phyloP scores from a whole-genome alignment of 2,888 invertebrate genomes.

The Stenolophus ochropezus region DNA sequence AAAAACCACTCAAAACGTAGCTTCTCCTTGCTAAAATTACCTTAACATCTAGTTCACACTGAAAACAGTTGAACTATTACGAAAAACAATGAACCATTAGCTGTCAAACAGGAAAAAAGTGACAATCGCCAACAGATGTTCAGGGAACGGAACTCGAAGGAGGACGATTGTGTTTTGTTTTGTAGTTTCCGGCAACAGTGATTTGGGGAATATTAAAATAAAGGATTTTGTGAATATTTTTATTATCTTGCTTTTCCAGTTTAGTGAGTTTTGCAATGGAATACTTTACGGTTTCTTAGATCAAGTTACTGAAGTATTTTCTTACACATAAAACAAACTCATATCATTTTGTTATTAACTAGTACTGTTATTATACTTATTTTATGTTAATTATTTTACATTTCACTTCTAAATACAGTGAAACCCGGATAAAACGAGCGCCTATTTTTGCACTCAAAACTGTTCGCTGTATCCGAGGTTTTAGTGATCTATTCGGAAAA shows the following conservation, averaged over 20 bases:
- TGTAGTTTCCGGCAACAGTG: conserved; percentile 13
- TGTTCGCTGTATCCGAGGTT: too few relatives aligned
- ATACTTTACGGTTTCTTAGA: neutral
- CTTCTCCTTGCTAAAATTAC: neutral
- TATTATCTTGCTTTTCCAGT: neutral
- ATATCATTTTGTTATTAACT: conserved; percentile 12
- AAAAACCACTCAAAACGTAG: neutral
- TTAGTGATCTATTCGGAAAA: too few relatives aligned
- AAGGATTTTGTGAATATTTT: neutral
- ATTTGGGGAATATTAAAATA: neutral
- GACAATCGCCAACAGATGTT: conserved; percentile 22
- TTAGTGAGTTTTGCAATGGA: neutral
- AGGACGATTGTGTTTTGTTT: neutral
- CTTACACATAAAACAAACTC: neutral
- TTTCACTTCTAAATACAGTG: too few relatives aligned
- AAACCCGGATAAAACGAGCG: too few relatives aligned
- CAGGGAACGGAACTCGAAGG: conserved; percentile 1
- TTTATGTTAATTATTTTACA: too few relatives aligned
- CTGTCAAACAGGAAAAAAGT: neutral
- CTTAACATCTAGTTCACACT: neutral
- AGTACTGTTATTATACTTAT: too few relatives aligned
- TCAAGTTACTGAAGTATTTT: conserved; percentile 6
- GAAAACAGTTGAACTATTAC: neutral
- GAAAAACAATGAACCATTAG: neutral
- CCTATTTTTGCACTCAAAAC: too few relatives aligned